Conservation (phyloP, 2,113 vertebrate species). For the Clupea harengus region DNA sequence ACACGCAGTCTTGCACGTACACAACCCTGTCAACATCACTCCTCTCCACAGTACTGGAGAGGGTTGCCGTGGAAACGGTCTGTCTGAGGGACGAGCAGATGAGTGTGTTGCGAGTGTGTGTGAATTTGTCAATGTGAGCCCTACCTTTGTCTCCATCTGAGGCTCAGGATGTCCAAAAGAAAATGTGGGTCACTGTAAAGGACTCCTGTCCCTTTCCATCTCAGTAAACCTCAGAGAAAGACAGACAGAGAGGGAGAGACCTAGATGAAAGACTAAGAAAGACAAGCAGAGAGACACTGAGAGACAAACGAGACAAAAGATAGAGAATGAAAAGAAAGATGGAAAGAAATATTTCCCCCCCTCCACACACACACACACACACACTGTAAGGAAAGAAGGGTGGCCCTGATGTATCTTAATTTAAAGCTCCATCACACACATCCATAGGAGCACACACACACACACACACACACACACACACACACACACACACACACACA, state of each 20-base stretch:
- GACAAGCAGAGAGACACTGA: constrained; percentile 4
- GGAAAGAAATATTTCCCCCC: background rate
- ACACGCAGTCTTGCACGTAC: too few relatives aligned
- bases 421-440: constrained; percentile 22
- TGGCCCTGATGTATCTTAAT: constrained; percentile 21
- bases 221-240: background rate
- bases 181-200: background rate
- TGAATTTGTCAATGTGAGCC: background rate
- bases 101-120: background rate
- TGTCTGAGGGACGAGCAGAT: background rate
- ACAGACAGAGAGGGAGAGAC: background rate
- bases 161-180: background rate
- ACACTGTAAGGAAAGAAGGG: background rate
- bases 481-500: constrained; percentile 11
- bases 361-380: background rate
- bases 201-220: background rate
- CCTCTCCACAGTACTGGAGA: background rate
- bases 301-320: background rate
- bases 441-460: background rate
- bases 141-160: background rate
- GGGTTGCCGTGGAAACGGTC: background rate
- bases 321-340: background rate
- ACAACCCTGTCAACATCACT: background rate
- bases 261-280: background rate
- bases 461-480: constrained; percentile 17